These are phyloP conservation scores for Philaethria dido DNA, from an alignment of 2,888 invertebrate genomes.

Conservation along the genomic window DNA sequence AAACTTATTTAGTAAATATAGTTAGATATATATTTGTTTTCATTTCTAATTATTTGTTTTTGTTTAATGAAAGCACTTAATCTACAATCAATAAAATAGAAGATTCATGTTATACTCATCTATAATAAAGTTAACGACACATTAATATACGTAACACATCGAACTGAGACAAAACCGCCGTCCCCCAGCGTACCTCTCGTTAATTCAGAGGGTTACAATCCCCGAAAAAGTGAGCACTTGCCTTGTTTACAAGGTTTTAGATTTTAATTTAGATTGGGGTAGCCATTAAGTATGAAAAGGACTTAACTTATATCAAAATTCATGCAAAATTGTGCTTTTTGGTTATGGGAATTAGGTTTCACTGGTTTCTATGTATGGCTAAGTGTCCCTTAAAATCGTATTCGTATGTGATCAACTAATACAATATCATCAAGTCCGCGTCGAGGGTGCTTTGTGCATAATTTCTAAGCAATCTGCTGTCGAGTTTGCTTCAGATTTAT, in stretches of 20 bases:
- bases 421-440: conserved; percentile 83
- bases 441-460: conserved; percentile 79
- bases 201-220: conserved; percentile 83
- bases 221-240: conserved; percentile 85
- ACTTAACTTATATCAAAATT: conserved; percentile 58
- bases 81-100: conserved; percentile 17
- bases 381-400: conserved; percentile 81
- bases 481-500: conserved; percentile 73
- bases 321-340: conserved; percentile 53
- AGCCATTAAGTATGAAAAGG: conserved; percentile 56
- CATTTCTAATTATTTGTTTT: too few relatives aligned
- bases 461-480: conserved; percentile 81
- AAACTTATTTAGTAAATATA: too few relatives aligned
- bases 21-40: too few relatives aligned
- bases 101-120: conserved; percentile 40
- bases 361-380: conserved; percentile 54
- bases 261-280: conserved; percentile 85
- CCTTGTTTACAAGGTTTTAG: conserved; percentile 85
- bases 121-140: conserved; percentile 50
- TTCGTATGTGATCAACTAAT: conserved; percentile 85
- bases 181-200: conserved; percentile 72
- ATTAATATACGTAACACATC: conserved; percentile 50
- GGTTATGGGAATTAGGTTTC: neutral
- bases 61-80: too few relatives aligned
- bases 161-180: conserved; percentile 63